Percentiles rank a stretch among this genome's conserved stretches.
These are phyloP conservation scores for Tetramorium bicarinatum DNA, from an alignment of 2,888 invertebrate species.

Conservation along the genomic window DNA sequence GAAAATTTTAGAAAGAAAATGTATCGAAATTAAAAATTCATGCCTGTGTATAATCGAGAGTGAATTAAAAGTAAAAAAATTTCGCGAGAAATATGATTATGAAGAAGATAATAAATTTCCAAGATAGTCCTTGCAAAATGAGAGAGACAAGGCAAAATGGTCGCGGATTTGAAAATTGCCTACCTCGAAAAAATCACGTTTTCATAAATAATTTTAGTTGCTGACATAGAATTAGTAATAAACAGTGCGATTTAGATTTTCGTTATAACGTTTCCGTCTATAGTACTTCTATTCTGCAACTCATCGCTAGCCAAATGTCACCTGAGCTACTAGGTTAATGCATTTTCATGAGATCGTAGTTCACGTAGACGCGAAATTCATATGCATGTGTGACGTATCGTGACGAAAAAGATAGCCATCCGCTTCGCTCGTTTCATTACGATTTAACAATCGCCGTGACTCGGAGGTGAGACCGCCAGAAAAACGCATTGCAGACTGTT, in stretches of 20 bases:
- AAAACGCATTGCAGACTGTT: neutral
- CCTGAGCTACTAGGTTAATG: neutral
- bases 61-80: neutral
- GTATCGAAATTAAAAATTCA: neutral
- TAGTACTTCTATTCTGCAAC: constrained; percentile 55
- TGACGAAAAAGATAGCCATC: neutral
- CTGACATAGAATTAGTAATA: neutral
- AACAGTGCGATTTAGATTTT: neutral
- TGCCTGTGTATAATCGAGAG: neutral
- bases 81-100: neutral
- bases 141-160: neutral
- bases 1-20: neutral
- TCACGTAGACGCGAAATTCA: neutral
- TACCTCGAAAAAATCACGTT: neutral
- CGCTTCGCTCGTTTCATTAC: neutral
- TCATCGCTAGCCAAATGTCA: constrained; percentile 6
- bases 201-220: neutral
- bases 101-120: neutral
- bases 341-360: constrained; percentile 61
- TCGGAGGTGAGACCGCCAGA: neutral
- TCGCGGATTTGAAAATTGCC: neutral
- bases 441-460: neutral
- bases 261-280: neutral
- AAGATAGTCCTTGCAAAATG: neutral
- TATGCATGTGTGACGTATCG: too few relatives aligned